A percentile compares a stretch with the other conserved stretches of the same genome.
Evolutionary conservation across 2,797 vertebrate genomes (phyloP).

Genomic region (Etheostoma perlongum): DNA sequence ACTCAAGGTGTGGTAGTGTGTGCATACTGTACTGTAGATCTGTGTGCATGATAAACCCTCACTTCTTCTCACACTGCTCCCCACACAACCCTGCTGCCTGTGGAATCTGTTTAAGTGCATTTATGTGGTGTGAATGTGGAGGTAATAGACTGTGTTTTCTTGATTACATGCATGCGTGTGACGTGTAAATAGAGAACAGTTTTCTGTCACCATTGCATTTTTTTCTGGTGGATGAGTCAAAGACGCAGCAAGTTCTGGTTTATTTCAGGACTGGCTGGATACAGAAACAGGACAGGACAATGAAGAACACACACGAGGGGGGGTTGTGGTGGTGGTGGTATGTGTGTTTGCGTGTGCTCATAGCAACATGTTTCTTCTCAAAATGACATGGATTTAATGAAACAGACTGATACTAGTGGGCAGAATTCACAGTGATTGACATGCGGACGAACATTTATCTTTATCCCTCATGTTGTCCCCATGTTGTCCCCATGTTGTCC

Average conservation of each 20-base stretch:
- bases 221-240: conserved; percentile 29
- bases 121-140: not conserved
- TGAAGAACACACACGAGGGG: conserved; percentile 20
- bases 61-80: not conserved
- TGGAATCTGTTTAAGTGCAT: not conserved
- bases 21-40: not conserved
- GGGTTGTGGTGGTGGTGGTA: not conserved
- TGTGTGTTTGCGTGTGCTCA: not conserved
- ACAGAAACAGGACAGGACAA: conserved; percentile 49
- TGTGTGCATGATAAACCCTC: conserved; percentile 8
- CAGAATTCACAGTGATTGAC: not conserved
- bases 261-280: conserved; percentile 38
- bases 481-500: too few relatives aligned
- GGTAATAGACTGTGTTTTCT: not conserved
- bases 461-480: too few relatives aligned
- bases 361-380: not conserved
- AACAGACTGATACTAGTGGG: conserved; percentile 11
- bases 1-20: conserved; percentile 43
- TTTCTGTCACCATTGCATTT: not conserved
- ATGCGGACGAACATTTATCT: not conserved
- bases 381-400: conserved; percentile 14
- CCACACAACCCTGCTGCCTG: not conserved
- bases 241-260: conserved; percentile 48
- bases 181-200: not conserved
- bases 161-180: not conserved